Percentiles rank a stretch among this genome's conserved stretches.
These are phyloP conservation scores for Pecten maximus DNA, from an alignment of 2,888 invertebrate species.

Conservation along the genomic window DNA sequence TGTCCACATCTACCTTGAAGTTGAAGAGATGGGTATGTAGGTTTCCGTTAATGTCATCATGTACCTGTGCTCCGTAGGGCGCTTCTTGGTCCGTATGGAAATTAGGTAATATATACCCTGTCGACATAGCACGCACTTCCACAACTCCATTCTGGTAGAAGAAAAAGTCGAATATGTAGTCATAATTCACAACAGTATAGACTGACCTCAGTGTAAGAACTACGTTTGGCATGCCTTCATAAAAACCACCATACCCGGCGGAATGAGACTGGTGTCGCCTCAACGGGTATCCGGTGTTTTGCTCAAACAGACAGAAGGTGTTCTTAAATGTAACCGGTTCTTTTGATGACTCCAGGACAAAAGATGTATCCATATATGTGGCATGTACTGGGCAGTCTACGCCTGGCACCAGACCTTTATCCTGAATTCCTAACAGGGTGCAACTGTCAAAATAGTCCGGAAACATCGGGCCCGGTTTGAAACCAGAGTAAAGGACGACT, in stretches of 20 bases:
- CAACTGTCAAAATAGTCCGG: slow-evolving; percentile 71
- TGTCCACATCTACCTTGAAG: slow-evolving; percentile 74
- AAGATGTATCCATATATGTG: slow-evolving; percentile 62
- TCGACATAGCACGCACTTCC: slow-evolving; percentile 68
- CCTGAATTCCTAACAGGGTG: slow-evolving; percentile 64
- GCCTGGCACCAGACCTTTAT: slow-evolving; percentile 71
- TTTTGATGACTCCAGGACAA: slow-evolving; percentile 52
- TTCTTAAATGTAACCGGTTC: slow-evolving; percentile 54
- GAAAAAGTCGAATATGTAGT: slow-evolving; percentile 76
- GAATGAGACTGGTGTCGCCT: slow-evolving; percentile 67
- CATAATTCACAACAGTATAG: slow-evolving; percentile 73
- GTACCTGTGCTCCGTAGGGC: slow-evolving; percentile 68
- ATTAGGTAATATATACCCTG: slow-evolving; percentile 72
- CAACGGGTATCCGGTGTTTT: slow-evolving; percentile 72
- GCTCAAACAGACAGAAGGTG: slow-evolving; percentile 77
- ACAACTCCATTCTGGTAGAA: slow-evolving; percentile 75
- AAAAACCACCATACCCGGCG: slow-evolving; percentile 56
- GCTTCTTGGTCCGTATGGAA: slow-evolving; percentile 57
- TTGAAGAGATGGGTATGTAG: slow-evolving; percentile 75
- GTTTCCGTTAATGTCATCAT: slow-evolving; percentile 68
- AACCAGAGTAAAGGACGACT: slow-evolving; percentile 72
- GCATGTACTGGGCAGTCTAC: slow-evolving; percentile 77
- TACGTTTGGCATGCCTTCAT: slow-evolving; percentile 71
- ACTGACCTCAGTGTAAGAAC: slow-evolving; percentile 71
- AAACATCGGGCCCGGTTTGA: slow-evolving; percentile 62